Conservation (phyloP, 2,113 vertebrate genomes). For the Actenoides hombroni region DNA sequence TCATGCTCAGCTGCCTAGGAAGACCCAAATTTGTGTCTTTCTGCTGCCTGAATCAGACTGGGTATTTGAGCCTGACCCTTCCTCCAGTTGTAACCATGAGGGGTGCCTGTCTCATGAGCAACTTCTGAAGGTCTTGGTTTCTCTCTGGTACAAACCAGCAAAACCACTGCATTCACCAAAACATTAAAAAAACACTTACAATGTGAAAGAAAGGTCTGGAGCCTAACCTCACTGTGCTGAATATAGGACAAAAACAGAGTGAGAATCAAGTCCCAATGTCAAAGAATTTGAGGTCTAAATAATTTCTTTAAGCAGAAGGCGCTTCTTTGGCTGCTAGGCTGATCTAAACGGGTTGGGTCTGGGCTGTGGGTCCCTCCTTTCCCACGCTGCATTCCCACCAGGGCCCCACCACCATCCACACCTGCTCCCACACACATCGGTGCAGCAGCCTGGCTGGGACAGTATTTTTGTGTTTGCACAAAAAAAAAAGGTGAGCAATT, state of each 20-base stretch:
- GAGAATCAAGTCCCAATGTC: not conserved
- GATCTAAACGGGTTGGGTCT: accelerated
- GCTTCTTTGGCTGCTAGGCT: not conserved
- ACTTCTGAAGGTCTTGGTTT: not conserved
- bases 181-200: accelerated
- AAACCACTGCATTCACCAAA: not conserved
- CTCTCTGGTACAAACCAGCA: not conserved
- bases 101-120: not conserved
- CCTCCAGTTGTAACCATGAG: not conserved
- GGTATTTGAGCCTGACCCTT: not conserved
- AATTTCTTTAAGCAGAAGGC: not conserved
- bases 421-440: not conserved
- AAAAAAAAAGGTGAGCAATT: conserved; percentile 33
- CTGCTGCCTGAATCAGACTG: not conserved
- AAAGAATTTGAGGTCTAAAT: not conserved
- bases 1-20: not conserved
- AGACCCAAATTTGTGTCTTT: not conserved
- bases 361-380: not conserved
- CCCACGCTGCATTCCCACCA: not conserved
- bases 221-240: not conserved
- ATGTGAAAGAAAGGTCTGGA: not conserved
- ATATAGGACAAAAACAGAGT: accelerated
- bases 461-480: not conserved
- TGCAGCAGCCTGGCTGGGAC: not conserved
- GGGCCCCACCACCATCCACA: not conserved